Evolutionary conservation across 2,797 vertebrate genomes (phyloP), one percentile per base, ranked within the genome.

Genomic region (Luscinia megarhynchos): DNA sequence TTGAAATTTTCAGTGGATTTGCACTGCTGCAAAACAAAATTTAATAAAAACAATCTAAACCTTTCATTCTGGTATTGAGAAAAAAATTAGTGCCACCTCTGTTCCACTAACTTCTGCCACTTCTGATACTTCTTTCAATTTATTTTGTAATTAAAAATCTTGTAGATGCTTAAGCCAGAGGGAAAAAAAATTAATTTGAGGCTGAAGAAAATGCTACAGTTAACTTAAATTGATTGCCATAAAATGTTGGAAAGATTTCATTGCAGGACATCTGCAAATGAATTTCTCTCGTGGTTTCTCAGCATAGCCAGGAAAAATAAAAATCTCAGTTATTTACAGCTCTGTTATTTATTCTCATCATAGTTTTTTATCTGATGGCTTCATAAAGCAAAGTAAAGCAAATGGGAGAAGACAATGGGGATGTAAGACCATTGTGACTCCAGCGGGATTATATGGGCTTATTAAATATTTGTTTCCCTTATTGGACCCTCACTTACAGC

Each of bases 381-480:
- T 93, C 58, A 76, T 36, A 45, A 1, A 77, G 38, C 24, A 75
- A 72, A 94, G 24, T 30, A 93, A 94, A 88, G 46, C 69, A 94
- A 87, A 58, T 29, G 30, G 50, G 59, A 91, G 76, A 94, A 89
- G 45, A 82, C 84, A 94, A 79, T 58, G 61, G 67, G 59, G 19
- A 61, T 4, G 16, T 61, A 55, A 92, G 45, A 40, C 54, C 32
- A 26, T 46, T 94, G 43, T 89, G 68, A 84, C 53, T 62, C 54
- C 45, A 55, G 27, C 12, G n/a, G 63, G 75, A 89, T 88, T 89
- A 45, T 72, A 79, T 19, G 38, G 63, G 27, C 2, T 84, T 96
- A 48, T 93, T 93, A 95, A 91, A 36, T 78, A 81, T 91, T 96
- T 87, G 79, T 96, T 95, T 96, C 58, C 55, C 48, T 85, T 23